These are phyloP conservation scores for Uloborus diversus DNA, from an alignment of 1,140 invertebrate genomes.

Conservation along the genomic window DNA sequence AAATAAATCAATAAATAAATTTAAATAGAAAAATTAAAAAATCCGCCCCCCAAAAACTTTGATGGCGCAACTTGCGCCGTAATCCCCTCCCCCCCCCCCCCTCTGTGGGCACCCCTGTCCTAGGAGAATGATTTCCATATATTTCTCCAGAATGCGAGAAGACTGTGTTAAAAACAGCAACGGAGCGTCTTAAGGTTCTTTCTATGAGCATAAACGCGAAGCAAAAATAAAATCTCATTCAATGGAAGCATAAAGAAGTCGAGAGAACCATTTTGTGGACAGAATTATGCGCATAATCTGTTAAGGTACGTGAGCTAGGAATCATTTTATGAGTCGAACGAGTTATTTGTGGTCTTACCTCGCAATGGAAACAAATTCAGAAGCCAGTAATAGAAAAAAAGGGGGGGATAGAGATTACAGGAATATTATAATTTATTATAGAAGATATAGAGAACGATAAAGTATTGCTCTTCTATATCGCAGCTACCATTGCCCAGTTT, in stretches of 20 bases:
- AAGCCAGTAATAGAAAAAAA: conserved; percentile 11
- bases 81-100: too few relatives aligned
- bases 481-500: not conserved
- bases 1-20: too few relatives aligned
- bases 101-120: too few relatives aligned
- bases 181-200: not conserved
- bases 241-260: conserved; percentile 55
- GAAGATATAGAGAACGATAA: conserved; percentile 32
- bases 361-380: conserved; percentile 34
- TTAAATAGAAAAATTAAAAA: too few relatives aligned
- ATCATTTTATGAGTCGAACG: conserved; percentile 49
- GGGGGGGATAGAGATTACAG: conserved; percentile 24
- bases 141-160: too few relatives aligned
- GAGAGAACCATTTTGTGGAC: conserved; percentile 39
- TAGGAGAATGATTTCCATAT: too few relatives aligned
- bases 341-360: conserved; percentile 50
- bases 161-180: conserved; percentile 11
- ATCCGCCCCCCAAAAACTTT: too few relatives aligned
- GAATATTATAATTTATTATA: conserved; percentile 46
- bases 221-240: conserved; percentile 41
- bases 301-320: conserved; percentile 50
- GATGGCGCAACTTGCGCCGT: too few relatives aligned
- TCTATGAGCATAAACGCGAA: conserved; percentile 14
- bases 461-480: conserved; percentile 25
- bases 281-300: conserved; percentile 52